These are phyloP conservation scores for Tenthredo amoena DNA, from an alignment of 2,888 invertebrate genomes.

Conservation along the genomic window DNA sequence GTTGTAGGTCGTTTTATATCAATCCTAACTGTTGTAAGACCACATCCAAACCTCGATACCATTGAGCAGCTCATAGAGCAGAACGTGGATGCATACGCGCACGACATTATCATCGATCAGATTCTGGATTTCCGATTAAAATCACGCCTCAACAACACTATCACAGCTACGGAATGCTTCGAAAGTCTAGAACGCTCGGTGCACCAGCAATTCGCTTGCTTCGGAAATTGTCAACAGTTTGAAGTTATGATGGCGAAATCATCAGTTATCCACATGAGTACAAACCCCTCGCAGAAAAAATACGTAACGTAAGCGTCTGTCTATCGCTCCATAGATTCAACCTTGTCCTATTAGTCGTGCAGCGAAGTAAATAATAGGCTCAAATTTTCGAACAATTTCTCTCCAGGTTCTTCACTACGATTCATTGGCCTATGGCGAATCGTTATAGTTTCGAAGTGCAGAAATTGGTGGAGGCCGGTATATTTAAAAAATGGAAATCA, in stretches of 20 bases:
- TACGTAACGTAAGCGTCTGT: not conserved
- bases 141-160: not conserved
- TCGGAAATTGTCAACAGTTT: not conserved
- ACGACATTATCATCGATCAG: not conserved
- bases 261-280: not conserved
- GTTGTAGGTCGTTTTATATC: conserved; percentile 1
- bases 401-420: not conserved
- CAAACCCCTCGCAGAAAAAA: not conserved
- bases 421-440: conserved; percentile 28
- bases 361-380: not conserved
- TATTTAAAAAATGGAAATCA: conserved; percentile 5
- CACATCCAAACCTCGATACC: conserved; percentile 23
- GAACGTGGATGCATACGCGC: not conserved
- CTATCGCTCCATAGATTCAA: not conserved
- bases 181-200: not conserved
- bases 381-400: not conserved
- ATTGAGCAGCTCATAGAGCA: conserved; percentile 14
- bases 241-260: not conserved
- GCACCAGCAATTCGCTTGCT: not conserved
- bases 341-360: too few relatives aligned
- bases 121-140: not conserved
- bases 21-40: not conserved
- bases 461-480: conserved; percentile 9
- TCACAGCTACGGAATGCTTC: not conserved
- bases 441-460: conserved; percentile 8